phyloP scores from a whole-genome alignment of 2,888 invertebrate genomes.

The Eumacrocentrus americanus region DNA sequence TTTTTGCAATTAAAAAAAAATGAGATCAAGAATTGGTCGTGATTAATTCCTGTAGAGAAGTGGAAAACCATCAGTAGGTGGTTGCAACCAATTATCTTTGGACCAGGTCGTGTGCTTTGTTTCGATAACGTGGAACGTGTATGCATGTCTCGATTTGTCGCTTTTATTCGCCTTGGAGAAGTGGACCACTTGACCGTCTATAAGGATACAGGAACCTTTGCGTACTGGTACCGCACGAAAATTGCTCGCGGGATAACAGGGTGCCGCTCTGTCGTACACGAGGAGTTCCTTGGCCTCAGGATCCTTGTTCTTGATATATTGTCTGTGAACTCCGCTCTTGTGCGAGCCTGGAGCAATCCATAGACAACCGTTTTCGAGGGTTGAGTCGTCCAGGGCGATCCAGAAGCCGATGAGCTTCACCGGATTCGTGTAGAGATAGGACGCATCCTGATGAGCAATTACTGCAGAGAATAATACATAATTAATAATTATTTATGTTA shows the following conservation, averaged over 20 bases:
- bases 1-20: too few relatives aligned
- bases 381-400: conserved; percentile 95
- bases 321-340: conserved; percentile 77
- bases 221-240: conserved; percentile 81
- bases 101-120: conserved; percentile 76
- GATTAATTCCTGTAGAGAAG: conserved; percentile 68
- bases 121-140: conserved; percentile 95
- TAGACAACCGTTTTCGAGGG: conserved; percentile 91
- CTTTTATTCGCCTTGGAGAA: conserved; percentile 88
- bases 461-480: conserved; percentile 64
- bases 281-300: conserved; percentile 67
- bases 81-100: conserved; percentile 86
- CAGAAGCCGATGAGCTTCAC: conserved; percentile 85
- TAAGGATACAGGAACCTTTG: conserved; percentile 86
- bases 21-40: neutral
- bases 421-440: conserved; percentile 87
- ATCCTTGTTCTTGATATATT: conserved; percentile 75
- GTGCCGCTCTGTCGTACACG: conserved; percentile 73
- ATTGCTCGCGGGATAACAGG: conserved; percentile 74
- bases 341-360: conserved; percentile 94
- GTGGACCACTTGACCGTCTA: conserved; percentile 94
- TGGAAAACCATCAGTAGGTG: conserved; percentile 73
- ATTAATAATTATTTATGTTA: conserved; percentile 1
- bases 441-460: conserved; percentile 82
- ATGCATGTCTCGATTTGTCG: conserved; percentile 83